These are phyloP conservation scores for Lindbergichthys nudifrons DNA, from an alignment of 2,797 vertebrate genomes.

Conservation along the genomic window DNA sequence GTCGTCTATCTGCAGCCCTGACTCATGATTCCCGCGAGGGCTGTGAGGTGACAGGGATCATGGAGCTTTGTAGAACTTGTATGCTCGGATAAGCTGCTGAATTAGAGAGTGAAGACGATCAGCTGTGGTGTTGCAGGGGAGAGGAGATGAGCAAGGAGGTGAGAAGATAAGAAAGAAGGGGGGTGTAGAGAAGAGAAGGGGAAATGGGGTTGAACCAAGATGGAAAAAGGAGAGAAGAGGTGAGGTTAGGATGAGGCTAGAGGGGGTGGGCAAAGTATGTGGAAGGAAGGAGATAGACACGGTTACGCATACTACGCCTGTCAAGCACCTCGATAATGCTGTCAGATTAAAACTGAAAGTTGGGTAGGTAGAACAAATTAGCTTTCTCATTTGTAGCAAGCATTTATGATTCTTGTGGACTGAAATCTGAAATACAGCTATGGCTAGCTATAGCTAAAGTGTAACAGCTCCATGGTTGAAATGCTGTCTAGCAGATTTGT, in stretches of 20 bases:
- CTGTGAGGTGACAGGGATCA: conserved; percentile 73
- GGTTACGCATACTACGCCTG: neutral
- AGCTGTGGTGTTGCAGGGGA: conserved; percentile 59
- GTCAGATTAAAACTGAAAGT: neutral
- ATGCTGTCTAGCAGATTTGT: neutral
- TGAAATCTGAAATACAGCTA: neutral
- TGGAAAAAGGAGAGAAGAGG: conserved; percentile 16
- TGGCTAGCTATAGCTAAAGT: neutral
- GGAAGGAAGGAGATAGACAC: neutral
- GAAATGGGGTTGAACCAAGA: conserved; percentile 12
- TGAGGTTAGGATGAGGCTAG: neutral
- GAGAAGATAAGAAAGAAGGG: conserved; percentile 56
- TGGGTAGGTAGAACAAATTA: neutral
- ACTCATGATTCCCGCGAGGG: conserved; percentile 73
- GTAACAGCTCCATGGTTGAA: neutral
- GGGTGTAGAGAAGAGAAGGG: neutral
- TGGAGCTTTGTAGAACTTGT: conserved; percentile 76
- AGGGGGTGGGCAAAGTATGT: neutral
- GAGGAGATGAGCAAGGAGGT: conserved; percentile 61
- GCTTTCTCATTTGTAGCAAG: neutral
- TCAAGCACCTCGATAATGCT: neutral
- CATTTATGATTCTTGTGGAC: neutral
- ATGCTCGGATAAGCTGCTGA: conserved; percentile 83
- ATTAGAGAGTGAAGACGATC: conserved; percentile 79
- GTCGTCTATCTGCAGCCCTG: conserved; percentile 61